Conservation (phyloP, 2,888 invertebrate species). For the Oscheius onirici region DNA sequence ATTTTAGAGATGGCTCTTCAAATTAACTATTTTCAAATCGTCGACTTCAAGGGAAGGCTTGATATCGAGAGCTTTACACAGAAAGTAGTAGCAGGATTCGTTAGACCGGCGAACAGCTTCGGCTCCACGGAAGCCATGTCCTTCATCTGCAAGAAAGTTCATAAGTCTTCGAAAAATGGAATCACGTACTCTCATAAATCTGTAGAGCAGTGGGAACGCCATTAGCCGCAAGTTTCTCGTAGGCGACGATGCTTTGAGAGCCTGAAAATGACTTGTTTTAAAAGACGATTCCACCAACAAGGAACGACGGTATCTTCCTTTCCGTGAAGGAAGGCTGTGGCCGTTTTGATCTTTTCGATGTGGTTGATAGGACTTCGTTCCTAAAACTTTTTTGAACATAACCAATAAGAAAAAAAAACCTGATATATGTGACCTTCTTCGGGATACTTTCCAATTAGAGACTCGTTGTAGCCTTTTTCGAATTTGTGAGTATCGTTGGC, state of each 20-base stretch:
- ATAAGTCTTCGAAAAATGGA: neutral
- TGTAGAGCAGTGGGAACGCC: conserved; percentile 72
- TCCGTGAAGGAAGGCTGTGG: conserved; percentile 73
- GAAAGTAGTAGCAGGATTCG: conserved; percentile 74
- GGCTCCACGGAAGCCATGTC: conserved; percentile 74
- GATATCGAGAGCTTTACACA: conserved; percentile 60
- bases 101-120: conserved; percentile 72
- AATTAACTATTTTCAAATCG: neutral
- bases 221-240: conserved; percentile 71
- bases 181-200: conserved; percentile 72
- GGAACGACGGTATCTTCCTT: conserved; percentile 73
- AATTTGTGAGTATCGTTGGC: conserved; percentile 73
- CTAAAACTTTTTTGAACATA: conserved; percentile 6
- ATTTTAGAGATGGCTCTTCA: neutral
- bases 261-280: conserved; percentile 45
- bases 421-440: conserved; percentile 59
- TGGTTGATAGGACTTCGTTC: conserved; percentile 72
- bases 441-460: conserved; percentile 68
- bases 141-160: conserved; percentile 71
- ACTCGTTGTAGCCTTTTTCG: conserved; percentile 73
- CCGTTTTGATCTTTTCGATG: conserved; percentile 71
- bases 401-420: conserved; percentile 51
- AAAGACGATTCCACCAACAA: conserved; percentile 22
- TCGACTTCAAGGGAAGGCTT: conserved; percentile 41
- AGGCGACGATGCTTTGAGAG: conserved; percentile 73